Conservation (phyloP, 2,888 invertebrate species). For the Drosophila macrospina region DNA sequence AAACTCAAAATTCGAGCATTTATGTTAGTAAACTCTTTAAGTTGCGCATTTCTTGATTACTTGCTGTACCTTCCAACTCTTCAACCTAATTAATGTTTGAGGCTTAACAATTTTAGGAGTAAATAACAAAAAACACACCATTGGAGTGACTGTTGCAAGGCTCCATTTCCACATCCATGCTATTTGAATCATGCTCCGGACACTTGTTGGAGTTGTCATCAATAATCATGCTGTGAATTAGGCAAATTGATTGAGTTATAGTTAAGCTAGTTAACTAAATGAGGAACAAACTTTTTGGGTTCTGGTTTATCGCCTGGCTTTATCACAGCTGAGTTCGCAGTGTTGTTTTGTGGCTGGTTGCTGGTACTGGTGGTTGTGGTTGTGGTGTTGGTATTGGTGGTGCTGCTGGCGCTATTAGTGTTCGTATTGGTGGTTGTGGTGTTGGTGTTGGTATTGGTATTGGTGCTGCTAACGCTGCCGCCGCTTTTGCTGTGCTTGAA, state of each 20-base stretch:
- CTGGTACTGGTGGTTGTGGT: conserved; percentile 51
- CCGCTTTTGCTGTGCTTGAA: conserved; percentile 82
- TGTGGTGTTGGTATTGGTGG: conserved; percentile 24
- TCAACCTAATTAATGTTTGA: not conserved
- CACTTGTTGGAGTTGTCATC: conserved; percentile 86
- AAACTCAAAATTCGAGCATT: not conserved
- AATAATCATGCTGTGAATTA: conserved; percentile 86
- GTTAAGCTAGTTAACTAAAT: not conserved
- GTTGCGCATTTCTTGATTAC: not conserved
- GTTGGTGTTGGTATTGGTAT: conserved; percentile 11
- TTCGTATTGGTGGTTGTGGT: conserved; percentile 38
- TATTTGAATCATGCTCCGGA: conserved; percentile 82
- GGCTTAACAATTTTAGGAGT: not conserved
- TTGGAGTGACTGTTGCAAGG: conserved; percentile 84
- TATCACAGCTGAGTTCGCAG: conserved; percentile 83
- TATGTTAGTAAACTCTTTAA: not conserved
- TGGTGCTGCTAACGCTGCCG: conserved; percentile 54
- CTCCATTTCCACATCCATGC: conserved; percentile 86
- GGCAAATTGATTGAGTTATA: too few relatives aligned
- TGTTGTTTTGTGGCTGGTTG: conserved; percentile 69
- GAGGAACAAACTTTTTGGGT: conserved; percentile 63
- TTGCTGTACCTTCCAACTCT: not conserved
- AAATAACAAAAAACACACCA: conserved; percentile 58
- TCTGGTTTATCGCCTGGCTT: conserved; percentile 82
- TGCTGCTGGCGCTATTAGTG: conserved; percentile 51